A percentile compares a stretch with the other conserved stretches of the same genome.
Evolutionary conservation across 92 coral and sea anemone genomes (phyloP).

Genomic region (Porites cylindrica): DNA sequence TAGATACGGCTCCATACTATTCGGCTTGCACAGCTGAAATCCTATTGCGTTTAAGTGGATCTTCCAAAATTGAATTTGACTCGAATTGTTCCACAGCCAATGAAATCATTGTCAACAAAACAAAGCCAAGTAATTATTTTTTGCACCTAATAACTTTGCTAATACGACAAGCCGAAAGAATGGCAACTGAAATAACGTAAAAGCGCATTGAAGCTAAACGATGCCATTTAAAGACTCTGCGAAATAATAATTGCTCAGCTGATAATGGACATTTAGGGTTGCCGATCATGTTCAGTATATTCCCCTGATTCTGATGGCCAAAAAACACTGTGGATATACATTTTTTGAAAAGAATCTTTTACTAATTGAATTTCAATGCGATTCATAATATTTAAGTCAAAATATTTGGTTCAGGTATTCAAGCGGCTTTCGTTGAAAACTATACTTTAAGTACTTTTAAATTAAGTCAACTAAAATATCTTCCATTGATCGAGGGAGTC

Average conservation of each 20-base stretch:
- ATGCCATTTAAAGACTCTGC: neutral
- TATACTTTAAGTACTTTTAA: too few species aligned
- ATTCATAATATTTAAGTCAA: too few species aligned
- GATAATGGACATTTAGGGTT: too few species aligned
- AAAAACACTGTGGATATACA: too few species aligned
- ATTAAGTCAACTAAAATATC: too few species aligned
- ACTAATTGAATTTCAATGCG: too few species aligned
- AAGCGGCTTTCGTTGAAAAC: too few species aligned
- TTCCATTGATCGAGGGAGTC: too few species aligned
- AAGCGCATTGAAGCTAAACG: neutral
- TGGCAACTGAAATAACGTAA: neutral
- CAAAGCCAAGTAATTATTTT: constrained; percentile 13
- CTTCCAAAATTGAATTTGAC: constrained; percentile 1
- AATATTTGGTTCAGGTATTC: too few species aligned
- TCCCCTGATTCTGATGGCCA: too few species aligned
- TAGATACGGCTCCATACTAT: neutral
- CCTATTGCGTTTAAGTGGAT: neutral
- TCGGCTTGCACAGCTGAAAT: neutral
- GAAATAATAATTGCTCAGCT: neutral
- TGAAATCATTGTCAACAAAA: constrained; percentile 4
- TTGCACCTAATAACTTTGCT: constrained; percentile 25
- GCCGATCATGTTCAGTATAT: too few species aligned
- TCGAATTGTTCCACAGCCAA: constrained; percentile 1
- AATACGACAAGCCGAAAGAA: neutral
- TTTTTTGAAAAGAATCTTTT: too few species aligned